These are phyloP conservation scores for Rachycentron canadum DNA, from an alignment of 2,797 vertebrate genomes.

Conservation along the genomic window DNA sequence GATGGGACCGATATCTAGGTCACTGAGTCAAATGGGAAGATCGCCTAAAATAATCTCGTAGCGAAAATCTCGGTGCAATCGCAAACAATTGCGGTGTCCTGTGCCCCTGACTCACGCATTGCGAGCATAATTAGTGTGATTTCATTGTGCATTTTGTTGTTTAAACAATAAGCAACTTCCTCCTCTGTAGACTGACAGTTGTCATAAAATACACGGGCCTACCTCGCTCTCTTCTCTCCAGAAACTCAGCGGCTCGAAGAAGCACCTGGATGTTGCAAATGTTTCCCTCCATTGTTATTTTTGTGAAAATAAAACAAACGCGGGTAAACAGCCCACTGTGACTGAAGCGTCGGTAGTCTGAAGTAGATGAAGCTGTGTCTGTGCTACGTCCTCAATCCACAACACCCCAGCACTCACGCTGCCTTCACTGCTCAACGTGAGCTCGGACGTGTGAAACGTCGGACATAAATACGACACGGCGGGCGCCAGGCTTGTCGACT, in stretches of 20 bases:
- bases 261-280: conserved; percentile 94
- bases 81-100: not conserved
- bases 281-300: conserved; percentile 86
- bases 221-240: conserved; percentile 93
- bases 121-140: not conserved
- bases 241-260: conserved; percentile 93
- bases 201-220: conserved; percentile 40
- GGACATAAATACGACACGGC: accelerated
- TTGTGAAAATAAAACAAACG: conserved; percentile 10
- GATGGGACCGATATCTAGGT: conserved; percentile 84
- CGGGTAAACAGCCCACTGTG: conserved; percentile 40
- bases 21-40: conserved; percentile 78
- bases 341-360: conserved; percentile 17
- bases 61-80: not conserved
- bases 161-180: conserved; percentile 68
- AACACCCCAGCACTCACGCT: conserved; percentile 17
- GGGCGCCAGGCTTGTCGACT: not conserved
- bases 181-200: conserved; percentile 56
- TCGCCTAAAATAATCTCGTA: not conserved
- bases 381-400: conserved; percentile 65
- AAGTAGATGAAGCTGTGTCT: conserved; percentile 49
- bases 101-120: not conserved
- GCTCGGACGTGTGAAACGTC: not conserved
- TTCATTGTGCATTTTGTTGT: conserved; percentile 59
- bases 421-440: conserved; percentile 40